Conservation (phyloP, 2,797 vertebrate species). For the Sebastes iracundus region DNA sequence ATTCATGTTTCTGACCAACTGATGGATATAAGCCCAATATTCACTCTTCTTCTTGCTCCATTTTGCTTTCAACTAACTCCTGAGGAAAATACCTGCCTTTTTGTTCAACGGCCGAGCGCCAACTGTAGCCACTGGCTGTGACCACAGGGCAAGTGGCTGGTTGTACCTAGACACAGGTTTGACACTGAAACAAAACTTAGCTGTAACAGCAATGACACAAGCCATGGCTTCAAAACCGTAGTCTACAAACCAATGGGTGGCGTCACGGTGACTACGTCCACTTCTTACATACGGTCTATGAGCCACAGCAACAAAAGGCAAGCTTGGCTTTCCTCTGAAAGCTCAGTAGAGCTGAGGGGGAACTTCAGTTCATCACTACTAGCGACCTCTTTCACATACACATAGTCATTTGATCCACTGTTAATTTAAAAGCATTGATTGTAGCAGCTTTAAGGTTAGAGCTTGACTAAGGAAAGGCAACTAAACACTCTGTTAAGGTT, state of each 20-base stretch:
- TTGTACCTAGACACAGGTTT: background rate
- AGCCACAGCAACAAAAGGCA: background rate
- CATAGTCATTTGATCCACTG: background rate
- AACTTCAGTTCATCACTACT: background rate
- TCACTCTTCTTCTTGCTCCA: background rate
- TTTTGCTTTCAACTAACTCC: background rate
- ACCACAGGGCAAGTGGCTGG: background rate
- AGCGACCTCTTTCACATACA: background rate
- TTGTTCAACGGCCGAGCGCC: background rate
- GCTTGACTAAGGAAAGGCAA: background rate
- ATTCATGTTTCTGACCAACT: background rate
- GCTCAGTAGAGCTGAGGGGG: background rate
- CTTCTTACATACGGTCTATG: too few relatives aligned
- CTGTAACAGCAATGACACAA: background rate
- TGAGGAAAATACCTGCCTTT: background rate
- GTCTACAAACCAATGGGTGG: too few relatives aligned
- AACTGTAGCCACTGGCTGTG: too few relatives aligned
- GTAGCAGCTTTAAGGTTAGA: background rate
- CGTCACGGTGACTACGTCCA: too few relatives aligned
- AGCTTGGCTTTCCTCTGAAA: background rate
- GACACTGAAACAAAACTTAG: background rate
- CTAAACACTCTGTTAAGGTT: background rate
- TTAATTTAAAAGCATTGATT: background rate
- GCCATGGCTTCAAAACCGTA: background rate
- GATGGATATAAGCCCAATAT: background rate